Base-by-base conservation (phyloP, 2,888 invertebrate genomes). In the Mycogona germanica region DNA sequence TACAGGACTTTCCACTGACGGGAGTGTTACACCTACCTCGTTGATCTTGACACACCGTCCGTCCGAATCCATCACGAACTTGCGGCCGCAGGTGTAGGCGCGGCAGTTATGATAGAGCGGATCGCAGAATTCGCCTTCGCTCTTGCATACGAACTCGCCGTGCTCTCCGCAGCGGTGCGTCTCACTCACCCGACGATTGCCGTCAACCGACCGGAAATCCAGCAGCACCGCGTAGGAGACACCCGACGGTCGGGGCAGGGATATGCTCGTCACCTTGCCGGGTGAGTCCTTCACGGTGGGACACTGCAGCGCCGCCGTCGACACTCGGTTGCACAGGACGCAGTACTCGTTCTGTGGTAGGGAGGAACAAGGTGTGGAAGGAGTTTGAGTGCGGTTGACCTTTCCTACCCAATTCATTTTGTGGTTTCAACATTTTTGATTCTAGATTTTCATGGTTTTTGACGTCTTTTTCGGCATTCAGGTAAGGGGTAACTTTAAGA, bases 331-430 rank as follows among this genome's bases (percentile, higher is more conserved):
- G 60, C 74, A 74, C 32, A 70, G 62, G n/a, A 72, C 74, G 60
- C 74, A 74, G 58, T 73, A 72, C 1, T 67, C 65, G 59, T 74
- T 74, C 53, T n/a, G n/a, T n/a, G n/a, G n/a, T n/a, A n/a, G n/a
- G n/a, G n/a, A n/a, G n/a, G n/a, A n/a, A n/a, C n/a, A n/a, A n/a
- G n/a, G n/a, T n/a, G n/a, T n/a, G n/a, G n/a, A n/a, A n/a, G n/a
- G n/a, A n/a, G n/a, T n/a, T n/a, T n/a, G n/a, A n/a, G n/a, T n/a
- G n/a, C n/a, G n/a, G n/a, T n/a, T n/a, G n/a, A n/a, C n/a, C n/a
- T n/a, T n/a, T n/a, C n/a, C n/a, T n/a, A n/a, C n/a, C n/a, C n/a
- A n/a, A n/a, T n/a, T n/a, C n/a, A n/a, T n/a, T n/a, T n/a, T n/a
- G n/a, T n/a, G n/a, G n/a, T n/a, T n/a, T n/a, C n/a, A n/a, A n/a